Evolutionary conservation across 1,140 invertebrate species (phyloP).

Genomic region (Hydropsyche tenuis): DNA sequence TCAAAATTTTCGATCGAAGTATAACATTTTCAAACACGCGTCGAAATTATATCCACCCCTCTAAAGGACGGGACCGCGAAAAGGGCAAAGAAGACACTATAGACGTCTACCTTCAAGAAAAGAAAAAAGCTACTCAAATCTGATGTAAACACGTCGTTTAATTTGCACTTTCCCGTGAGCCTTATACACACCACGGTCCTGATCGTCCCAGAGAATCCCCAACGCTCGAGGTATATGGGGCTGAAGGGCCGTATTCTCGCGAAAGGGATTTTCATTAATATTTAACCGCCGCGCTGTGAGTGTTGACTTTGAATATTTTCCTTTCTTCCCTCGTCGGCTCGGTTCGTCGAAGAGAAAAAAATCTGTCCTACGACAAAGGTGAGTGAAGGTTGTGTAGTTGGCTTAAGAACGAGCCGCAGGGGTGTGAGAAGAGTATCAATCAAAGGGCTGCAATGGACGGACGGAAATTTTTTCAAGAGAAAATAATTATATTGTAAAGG

Average conservation of each 20-base stretch:
- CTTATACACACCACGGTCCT: too few relatives aligned
- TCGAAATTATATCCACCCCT: conserved; percentile 41
- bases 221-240: conserved; percentile 31
- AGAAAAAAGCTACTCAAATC: conserved; percentile 48
- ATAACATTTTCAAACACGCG: neutral
- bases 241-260: conserved; percentile 32
- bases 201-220: conserved; percentile 44
- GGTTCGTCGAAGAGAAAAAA: neutral
- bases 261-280: conserved; percentile 47
- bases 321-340: conserved; percentile 11
- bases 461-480: conserved; percentile 11
- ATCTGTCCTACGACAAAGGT: neutral
- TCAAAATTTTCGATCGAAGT: conserved; percentile 3
- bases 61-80: neutral
- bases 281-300: conserved; percentile 42
- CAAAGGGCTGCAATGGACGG: conserved; percentile 33
- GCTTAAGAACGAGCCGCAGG: neutral
- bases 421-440: conserved; percentile 38
- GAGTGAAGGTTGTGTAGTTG: conserved; percentile 29
- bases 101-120: neutral
- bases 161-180: conserved; percentile 50
- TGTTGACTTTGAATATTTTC: conserved; percentile 35
- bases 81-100: too few relatives aligned
- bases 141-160: conserved; percentile 52
- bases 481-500: neutral